Evolutionary conservation across 2,888 invertebrate species (phyloP).

Genomic region (Andricus curvator): DNA sequence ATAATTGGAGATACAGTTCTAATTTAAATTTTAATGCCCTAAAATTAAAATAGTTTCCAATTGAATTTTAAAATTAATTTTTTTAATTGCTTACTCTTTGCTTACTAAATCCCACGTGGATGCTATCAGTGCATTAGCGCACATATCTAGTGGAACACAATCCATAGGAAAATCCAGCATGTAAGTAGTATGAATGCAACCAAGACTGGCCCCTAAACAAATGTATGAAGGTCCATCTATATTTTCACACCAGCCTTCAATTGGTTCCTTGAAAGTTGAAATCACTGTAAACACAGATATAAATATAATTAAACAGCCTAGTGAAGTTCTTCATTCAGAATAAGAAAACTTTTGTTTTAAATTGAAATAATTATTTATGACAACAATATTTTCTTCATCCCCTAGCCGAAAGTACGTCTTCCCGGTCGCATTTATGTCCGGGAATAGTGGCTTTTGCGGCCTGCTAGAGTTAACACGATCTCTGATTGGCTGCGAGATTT

Average conservation of each 20-base stretch:
- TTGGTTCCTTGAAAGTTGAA: slow-evolving; percentile 62
- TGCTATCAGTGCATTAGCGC: slow-evolving; percentile 62
- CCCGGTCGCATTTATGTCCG: no score
- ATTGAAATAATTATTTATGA: no score
- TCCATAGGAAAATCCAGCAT: slow-evolving; percentile 55
- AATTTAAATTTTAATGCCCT: no score
- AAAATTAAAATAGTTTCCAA: no score
- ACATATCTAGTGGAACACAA: slow-evolving; percentile 65
- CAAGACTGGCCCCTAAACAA: slow-evolving; percentile 53
- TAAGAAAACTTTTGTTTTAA: not conserved
- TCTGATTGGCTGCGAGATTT: no score
- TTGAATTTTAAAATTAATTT: not conserved
- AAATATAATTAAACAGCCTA: not conserved
- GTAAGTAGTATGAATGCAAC: slow-evolving; percentile 57
- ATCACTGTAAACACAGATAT: slow-evolving; percentile 54
- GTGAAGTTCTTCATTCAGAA: not conserved
- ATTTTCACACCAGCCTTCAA: slow-evolving; percentile 58
- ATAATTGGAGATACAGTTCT: no score
- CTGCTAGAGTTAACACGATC: no score
- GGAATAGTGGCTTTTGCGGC: no score
- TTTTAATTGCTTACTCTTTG: slow-evolving; percentile 57
- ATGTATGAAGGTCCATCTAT: slow-evolving; percentile 55
- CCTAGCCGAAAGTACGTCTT: no score
- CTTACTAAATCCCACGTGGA: slow-evolving; percentile 62
- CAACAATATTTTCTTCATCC: not conserved